Base-by-base conservation (phyloP, 2,113 vertebrate genomes). In the Centropus unirufus region DNA sequence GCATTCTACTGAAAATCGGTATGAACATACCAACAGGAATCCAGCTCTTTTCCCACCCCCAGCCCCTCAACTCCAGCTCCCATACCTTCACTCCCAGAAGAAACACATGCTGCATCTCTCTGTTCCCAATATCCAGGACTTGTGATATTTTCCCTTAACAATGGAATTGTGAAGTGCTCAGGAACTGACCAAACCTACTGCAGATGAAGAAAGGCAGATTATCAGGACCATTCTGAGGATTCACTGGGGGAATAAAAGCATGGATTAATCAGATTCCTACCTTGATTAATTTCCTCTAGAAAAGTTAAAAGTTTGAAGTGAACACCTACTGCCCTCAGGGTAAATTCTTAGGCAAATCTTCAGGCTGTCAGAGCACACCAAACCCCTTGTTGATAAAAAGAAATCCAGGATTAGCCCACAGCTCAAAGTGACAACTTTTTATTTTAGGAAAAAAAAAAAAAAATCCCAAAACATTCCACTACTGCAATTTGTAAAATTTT, bases 401-500 rank as follows among this genome's bases (percentile, higher is more conserved):
- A 93, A 95, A 90, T 32, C 44, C 81, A 95, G 73, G 68, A 82
- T 57, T 22, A 93, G 75, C 14, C 70, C 78, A 62, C 3, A 82
- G n/a, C 46, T 87, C 6, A 0, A 95, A 92, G 81, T 91, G 78
- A 95, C 73, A 47, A 83, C 26, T 69, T 77, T 96, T 97, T 96
- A 97, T 97, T 97, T 89, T 85, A 91, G 83, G 70, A 2, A 49
- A 78, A 88, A 82, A 88, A 70, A 58, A 58, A 63, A 77, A 80
- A 51, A 5, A 9, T 88, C 92, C 63, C 24, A 83, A 91, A 95
- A 83, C 91, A 95, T 96, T 95, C 94, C 54, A 6, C 92, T 92
- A 75, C 81, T 90, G 94, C 92, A 91, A 61, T 78, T 93, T 84
- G 73, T 94, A 97, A 95, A 91, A 69, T 80, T 79, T 42, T 91